Evolutionary conservation across 2,113 vertebrate genomes (phyloP).

Genomic region (Poeciliopsis turrubarensis): DNA sequence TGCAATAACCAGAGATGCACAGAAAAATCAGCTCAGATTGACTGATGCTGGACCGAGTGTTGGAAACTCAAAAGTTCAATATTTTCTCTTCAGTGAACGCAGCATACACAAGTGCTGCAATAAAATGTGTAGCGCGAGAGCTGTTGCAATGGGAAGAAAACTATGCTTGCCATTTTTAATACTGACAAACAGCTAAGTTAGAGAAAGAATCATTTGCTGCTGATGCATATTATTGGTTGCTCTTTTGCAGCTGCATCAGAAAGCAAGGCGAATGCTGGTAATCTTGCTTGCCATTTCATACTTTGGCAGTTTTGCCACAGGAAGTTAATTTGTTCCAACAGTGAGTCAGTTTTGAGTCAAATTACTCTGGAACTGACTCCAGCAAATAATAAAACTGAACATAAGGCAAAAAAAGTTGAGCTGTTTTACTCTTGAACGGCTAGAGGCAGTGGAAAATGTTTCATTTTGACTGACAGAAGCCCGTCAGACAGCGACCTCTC

Average conservation of each 20-base stretch:
- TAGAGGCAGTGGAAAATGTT: too few species aligned
- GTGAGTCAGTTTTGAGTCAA: background rate
- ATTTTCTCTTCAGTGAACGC: background rate
- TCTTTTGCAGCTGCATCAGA: too few species aligned
- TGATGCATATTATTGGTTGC: too few species aligned
- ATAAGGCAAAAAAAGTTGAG: background rate
- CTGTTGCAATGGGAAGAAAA: background rate
- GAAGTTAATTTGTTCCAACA: too few species aligned
- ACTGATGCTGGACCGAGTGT: background rate
- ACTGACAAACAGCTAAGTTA: too few species aligned
- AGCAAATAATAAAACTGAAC: background rate
- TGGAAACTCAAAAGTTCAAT: background rate
- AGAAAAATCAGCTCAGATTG: background rate
- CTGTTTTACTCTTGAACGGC: background rate
- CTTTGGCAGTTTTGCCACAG: too few species aligned
- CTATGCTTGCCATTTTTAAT: too few species aligned
- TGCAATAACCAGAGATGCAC: background rate
- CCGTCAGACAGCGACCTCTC: too few species aligned
- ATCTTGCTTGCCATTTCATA: too few species aligned
- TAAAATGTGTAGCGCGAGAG: background rate
- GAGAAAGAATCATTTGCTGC: too few species aligned
- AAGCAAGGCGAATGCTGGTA: too few species aligned
- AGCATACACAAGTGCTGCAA: background rate
- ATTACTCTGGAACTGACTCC: background rate
- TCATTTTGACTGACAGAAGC: too few species aligned